Conservation (phyloP, 2,888 invertebrate species). For the Hemistola chrysoprasaria region DNA sequence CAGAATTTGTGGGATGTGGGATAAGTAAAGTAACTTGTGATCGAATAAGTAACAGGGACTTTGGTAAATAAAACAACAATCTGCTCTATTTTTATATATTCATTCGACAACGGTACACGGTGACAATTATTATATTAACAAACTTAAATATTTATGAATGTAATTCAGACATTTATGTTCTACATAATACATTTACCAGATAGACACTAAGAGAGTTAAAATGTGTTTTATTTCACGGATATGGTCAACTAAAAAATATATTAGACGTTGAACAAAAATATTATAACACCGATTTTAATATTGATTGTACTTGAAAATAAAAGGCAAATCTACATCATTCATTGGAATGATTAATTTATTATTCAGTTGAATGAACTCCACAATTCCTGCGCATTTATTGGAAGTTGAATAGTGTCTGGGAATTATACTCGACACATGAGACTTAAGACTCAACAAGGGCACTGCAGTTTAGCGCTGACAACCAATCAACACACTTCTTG, state of each 20-base stretch:
- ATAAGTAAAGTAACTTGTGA: no score
- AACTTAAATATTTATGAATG: conserved; percentile 74
- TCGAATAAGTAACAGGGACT: no score
- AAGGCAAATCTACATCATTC: conserved; percentile 17
- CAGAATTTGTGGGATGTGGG: no score
- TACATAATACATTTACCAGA: conserved; percentile 52
- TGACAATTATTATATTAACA: conserved; percentile 70
- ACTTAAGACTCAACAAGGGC: no score
- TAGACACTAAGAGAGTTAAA: conserved; percentile 49
- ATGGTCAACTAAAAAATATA: conserved; percentile 47
- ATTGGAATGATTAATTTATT: no score
- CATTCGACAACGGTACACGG: conserved; percentile 83
- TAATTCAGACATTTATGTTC: conserved; percentile 62
- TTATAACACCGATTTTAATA: conserved; percentile 38
- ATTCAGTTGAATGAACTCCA: conserved; percentile 2
- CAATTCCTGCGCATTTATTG: no score
- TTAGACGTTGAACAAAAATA: conserved; percentile 33
- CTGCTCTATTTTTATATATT: conserved; percentile 79
- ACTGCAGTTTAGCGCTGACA: no score
- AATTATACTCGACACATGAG: no score
- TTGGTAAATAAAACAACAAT: conserved; percentile 66
- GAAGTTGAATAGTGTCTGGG: no score
- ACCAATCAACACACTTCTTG: no score
- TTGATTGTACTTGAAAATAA: conserved; percentile 50
- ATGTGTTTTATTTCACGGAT: conserved; percentile 38